Evolutionary conservation across 2,113 vertebrate species (phyloP).

Genomic region (Accipiter cooperii): DNA sequence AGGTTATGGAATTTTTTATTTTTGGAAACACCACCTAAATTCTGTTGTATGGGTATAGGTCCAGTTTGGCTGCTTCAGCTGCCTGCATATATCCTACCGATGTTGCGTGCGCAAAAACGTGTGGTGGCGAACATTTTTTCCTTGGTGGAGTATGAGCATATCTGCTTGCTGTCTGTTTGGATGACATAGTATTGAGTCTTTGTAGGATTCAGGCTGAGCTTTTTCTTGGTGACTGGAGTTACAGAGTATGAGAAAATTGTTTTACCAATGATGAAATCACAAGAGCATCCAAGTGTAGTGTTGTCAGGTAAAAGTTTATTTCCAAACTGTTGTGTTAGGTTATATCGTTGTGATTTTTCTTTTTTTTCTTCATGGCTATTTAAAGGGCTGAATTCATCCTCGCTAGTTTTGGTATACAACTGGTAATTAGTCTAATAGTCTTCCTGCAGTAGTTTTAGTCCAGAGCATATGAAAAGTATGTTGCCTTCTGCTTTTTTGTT

Average conservation of each 20-base stretch:
- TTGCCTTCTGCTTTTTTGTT: accelerated
- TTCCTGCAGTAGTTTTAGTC: background rate
- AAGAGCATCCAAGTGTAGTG: background rate
- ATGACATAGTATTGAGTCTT: background rate
- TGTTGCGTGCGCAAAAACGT: background rate
- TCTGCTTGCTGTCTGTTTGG: background rate
- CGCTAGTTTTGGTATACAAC: background rate
- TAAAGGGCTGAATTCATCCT: background rate
- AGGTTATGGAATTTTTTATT: background rate
- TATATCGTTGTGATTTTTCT: background rate
- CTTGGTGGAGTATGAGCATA: background rate
- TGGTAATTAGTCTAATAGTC: background rate
- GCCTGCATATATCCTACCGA: accelerated
- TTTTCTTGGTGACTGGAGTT: background rate
- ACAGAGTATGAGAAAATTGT: background rate
- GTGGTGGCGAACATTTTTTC: background rate
- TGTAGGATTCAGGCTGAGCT: background rate
- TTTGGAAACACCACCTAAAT: background rate
- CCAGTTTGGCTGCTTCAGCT: background rate
- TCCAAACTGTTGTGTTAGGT: background rate
- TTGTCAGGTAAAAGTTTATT: background rate
- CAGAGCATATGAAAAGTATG: background rate
- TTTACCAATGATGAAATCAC: background rate
- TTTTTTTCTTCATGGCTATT: accelerated
- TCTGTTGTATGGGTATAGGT: background rate